Percentiles rank a stretch among this genome's conserved stretches.
phyloP scores from a whole-genome alignment of 2,888 invertebrate species.

The Cheiracanthium punctorium region DNA sequence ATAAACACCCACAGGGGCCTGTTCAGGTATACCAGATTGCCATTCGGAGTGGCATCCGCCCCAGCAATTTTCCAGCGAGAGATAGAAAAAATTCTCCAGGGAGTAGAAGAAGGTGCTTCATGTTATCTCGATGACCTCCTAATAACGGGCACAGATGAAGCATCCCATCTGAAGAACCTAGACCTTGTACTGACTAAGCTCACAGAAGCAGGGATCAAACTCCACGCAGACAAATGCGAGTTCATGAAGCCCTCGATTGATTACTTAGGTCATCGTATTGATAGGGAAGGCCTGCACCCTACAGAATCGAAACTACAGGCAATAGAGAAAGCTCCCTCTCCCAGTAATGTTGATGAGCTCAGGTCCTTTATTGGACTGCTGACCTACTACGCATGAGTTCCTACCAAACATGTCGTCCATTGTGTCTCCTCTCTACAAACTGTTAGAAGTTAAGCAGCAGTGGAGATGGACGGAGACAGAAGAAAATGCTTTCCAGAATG shows the following conservation, averaged over 20 bases:
- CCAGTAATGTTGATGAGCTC: constrained; percentile 72
- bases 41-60: constrained; percentile 22
- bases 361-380: constrained; percentile 73
- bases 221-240: constrained; percentile 69
- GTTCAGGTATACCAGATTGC: background rate
- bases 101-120: background rate
- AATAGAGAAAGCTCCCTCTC: constrained; percentile 72
- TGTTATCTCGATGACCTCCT: constrained; percentile 17
- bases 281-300: too few relatives aligned
- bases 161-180: background rate
- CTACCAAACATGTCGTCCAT: constrained; percentile 71
- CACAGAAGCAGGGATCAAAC: background rate
- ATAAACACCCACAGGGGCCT: constrained; percentile 19
- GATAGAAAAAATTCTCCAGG: constrained; percentile 14
- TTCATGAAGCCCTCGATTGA: constrained; percentile 47
- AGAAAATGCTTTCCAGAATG: constrained; percentile 69
- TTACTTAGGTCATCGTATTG: too few relatives aligned
- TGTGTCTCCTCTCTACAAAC: constrained; percentile 72
- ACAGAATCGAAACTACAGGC: constrained; percentile 72
- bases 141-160: background rate
- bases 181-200: background rate
- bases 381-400: constrained; percentile 73
- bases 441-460: constrained; percentile 67
- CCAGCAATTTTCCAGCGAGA: constrained; percentile 31
- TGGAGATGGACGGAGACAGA: constrained; percentile 68